Evolutionary conservation across 2,888 invertebrate genomes (phyloP).

Genomic region (Machimus rusticus): DNA sequence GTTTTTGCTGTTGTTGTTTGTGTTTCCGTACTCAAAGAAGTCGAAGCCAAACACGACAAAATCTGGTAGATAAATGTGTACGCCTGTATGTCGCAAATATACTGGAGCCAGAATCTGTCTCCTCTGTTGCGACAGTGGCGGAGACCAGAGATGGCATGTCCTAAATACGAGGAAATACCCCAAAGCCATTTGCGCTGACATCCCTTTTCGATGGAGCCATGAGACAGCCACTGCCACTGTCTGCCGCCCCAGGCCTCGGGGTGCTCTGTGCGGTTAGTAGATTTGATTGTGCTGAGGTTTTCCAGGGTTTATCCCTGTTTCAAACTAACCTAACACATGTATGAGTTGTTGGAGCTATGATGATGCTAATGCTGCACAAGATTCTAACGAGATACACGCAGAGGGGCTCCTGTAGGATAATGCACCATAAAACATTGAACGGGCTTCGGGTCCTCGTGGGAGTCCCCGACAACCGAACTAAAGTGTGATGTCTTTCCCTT

Average conservation of each 20-base stretch:
- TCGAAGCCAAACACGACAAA: slow-evolving; percentile 34
- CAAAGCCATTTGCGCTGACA: slow-evolving; percentile 37
- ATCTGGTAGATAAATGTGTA: slow-evolving; percentile 20
- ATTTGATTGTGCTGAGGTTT: slow-evolving; percentile 38
- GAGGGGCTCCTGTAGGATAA: not conserved
- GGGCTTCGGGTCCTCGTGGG: slow-evolving; percentile 31
- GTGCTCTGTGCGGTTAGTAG: slow-evolving; percentile 31
- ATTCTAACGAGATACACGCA: slow-evolving; percentile 23
- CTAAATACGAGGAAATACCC: slow-evolving; percentile 33
- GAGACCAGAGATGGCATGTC: not conserved
- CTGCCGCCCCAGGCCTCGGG: not conserved
- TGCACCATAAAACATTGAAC: slow-evolving; percentile 40
- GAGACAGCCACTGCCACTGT: not conserved
- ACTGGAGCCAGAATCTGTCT: not conserved
- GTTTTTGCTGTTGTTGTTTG: slow-evolving; percentile 17
- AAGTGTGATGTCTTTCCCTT: slow-evolving; percentile 20
- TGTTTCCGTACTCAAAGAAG: slow-evolving; percentile 44
- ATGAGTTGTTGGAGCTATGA: slow-evolving; percentile 43
- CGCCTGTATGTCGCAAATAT: slow-evolving; percentile 9
- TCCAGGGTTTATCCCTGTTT: slow-evolving; percentile 29
- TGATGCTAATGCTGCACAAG: slow-evolving; percentile 40
- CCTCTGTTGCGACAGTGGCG: not conserved
- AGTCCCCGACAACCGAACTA: not conserved
- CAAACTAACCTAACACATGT: slow-evolving; percentile 48
- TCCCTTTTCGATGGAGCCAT: slow-evolving; percentile 24